phyloP scores from a whole-genome alignment of 2,797 vertebrate genomes.

The Ptychadena robeensis region DNA sequence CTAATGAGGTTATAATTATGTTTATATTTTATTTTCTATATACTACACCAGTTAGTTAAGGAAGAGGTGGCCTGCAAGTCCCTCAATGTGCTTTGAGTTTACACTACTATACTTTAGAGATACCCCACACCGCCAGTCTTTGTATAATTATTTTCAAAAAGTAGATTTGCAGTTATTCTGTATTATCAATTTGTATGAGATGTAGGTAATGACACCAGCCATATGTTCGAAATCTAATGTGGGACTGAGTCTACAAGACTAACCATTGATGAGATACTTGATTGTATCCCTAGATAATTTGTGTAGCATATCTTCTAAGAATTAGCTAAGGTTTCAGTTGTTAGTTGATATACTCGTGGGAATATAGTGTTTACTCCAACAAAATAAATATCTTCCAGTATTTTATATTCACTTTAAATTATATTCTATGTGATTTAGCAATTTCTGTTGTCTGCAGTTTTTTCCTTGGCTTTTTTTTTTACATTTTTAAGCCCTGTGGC shows the following conservation, averaged over 20 bases:
- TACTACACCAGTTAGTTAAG: too few species aligned
- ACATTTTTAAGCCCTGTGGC: background rate
- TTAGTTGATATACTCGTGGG: background rate
- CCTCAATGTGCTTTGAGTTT: background rate
- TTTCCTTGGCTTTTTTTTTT: background rate
- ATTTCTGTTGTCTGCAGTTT: background rate
- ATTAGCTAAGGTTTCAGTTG: background rate
- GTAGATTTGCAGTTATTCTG: too few species aligned
- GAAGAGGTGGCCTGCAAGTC: background rate
- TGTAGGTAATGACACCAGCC: background rate
- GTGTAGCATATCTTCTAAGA: background rate
- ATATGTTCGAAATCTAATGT: too few species aligned
- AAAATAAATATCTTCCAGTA: background rate
- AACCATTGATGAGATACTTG: background rate
- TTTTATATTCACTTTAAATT: background rate
- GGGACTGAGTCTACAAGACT: background rate
- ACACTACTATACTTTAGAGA: background rate
- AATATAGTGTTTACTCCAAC: background rate
- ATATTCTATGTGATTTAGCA: background rate
- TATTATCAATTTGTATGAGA: background rate
- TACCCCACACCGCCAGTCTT: background rate
- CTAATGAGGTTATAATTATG: too few species aligned
- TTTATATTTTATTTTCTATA: too few species aligned
- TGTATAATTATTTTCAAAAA: too few species aligned
- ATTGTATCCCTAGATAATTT: background rate